Evolutionary conservation across 2,113 vertebrate genomes (phyloP), one percentile per base, ranked within the genome.

Genomic region (Dendropsophus ebraccatus): DNA sequence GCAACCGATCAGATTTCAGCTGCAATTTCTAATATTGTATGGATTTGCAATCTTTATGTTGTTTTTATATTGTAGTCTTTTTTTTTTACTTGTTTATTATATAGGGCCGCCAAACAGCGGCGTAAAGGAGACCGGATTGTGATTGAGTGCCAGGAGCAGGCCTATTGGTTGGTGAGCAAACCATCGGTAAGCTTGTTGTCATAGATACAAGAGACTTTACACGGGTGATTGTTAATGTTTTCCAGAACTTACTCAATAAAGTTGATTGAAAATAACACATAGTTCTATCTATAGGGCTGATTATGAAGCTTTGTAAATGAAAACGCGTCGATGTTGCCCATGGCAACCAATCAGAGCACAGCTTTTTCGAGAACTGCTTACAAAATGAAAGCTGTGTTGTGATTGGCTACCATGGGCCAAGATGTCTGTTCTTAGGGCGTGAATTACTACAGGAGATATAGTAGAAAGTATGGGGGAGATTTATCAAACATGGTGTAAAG

Each of bases 141-240:
- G 88, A 92, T 96, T 3, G 96, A 96, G 9, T 99, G 96, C 91
- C 97, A 99, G 91, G 97, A 99, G 85, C 97, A 96, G 90, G 95
- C 94, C 0, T 99, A 96, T 92, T 99, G 98, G 98, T 94, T 99
- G 19, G 95, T 99, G 91, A 97, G 98, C 93, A 94, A 94, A 91
- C 96, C 97, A 1, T 97, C 93, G 81, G 97, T 98, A 92, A 95
- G 94, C 87, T 37, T n/a, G n/a, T n/a, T n/a, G n/a, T n/a, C n/a
- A n/a, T n/a, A n/a, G n/a, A n/a, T n/a, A n/a, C n/a, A n/a, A n/a
- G n/a, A n/a, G n/a, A n/a, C n/a, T n/a, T n/a, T n/a, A n/a, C n/a
- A n/a, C n/a, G n/a, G n/a, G n/a, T n/a, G n/a, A n/a, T n/a, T n/a
- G n/a, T n/a, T n/a, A n/a, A n/a, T n/a, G n/a, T n/a, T n/a, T n/a